Evolutionary conservation across 2,113 vertebrate genomes (phyloP).

Genomic region (Raphicerus campestris): DNA sequence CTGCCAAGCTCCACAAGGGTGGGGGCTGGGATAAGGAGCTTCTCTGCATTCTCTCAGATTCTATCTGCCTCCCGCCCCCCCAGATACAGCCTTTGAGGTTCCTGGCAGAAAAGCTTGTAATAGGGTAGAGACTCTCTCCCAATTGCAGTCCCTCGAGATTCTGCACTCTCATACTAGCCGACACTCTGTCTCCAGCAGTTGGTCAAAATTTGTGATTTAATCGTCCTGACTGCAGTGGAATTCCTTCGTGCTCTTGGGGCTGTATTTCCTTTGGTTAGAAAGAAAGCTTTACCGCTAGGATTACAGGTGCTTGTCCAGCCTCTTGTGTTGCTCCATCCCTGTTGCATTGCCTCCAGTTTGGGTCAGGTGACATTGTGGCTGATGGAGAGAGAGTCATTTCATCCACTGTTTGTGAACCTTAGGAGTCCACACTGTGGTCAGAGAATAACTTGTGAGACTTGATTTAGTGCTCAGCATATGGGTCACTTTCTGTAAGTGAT

Average conservation of each 20-base stretch:
- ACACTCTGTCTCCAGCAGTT: neutral
- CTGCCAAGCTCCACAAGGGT: neutral
- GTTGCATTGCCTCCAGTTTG: neutral
- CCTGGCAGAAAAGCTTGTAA: neutral
- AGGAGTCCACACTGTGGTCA: neutral
- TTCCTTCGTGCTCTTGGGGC: neutral
- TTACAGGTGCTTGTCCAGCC: neutral
- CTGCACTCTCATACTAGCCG: neutral
- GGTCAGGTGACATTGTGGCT: neutral
- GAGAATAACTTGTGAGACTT: conserved; percentile 5
- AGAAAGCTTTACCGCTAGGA: neutral
- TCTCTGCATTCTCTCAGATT: neutral
- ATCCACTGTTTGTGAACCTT: neutral
- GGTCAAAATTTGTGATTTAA: neutral
- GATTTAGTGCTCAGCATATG: neutral
- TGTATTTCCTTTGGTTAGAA: neutral
- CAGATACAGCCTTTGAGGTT: neutral
- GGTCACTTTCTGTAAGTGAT: neutral
- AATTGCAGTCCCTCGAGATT: neutral
- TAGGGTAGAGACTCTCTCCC: neutral
- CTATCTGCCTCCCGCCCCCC: accelerated
- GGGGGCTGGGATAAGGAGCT: neutral
- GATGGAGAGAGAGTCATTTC: neutral
- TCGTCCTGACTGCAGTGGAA: neutral
- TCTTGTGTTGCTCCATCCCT: neutral